Evolutionary conservation across 2,797 vertebrate species (phyloP).

Genomic region (Ambastaia sidthimunki): DNA sequence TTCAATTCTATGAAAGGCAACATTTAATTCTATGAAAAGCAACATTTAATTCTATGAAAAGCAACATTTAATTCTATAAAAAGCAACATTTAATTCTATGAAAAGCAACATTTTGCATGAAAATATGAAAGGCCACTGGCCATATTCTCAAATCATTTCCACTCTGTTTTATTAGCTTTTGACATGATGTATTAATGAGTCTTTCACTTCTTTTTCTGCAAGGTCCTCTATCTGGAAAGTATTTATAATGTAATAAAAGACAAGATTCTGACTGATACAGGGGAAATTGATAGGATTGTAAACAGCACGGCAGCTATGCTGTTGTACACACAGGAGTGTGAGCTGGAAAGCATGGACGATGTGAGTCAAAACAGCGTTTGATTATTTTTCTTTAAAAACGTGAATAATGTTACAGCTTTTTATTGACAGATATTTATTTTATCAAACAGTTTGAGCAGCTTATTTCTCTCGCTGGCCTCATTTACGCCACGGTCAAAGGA

Average conservation of each 20-base stretch:
- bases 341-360: neutral
- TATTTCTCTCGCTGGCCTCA: constrained; percentile 60
- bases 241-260: neutral
- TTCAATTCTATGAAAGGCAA: neutral
- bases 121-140: neutral
- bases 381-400: neutral
- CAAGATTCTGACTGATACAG: rapidly evolving
- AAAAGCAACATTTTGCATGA: neutral
- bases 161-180: neutral
- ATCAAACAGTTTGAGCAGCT: constrained; percentile 58
- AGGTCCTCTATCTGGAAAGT: neutral
- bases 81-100: too few species aligned
- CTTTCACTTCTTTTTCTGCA: neutral
- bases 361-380: constrained; percentile 26
- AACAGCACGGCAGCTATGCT: constrained; percentile 67
- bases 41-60: too few species aligned
- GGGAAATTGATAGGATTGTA: neutral
- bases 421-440: constrained; percentile 9
- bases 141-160: neutral
- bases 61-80: too few species aligned
- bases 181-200: neutral
- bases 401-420: neutral
- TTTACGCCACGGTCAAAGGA: constrained; percentile 33
- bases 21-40: too few species aligned
- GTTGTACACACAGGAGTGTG: constrained; percentile 64